phyloP scores from a whole-genome alignment of 1,140 invertebrate species.

The Melipona quadrifasciata region DNA sequence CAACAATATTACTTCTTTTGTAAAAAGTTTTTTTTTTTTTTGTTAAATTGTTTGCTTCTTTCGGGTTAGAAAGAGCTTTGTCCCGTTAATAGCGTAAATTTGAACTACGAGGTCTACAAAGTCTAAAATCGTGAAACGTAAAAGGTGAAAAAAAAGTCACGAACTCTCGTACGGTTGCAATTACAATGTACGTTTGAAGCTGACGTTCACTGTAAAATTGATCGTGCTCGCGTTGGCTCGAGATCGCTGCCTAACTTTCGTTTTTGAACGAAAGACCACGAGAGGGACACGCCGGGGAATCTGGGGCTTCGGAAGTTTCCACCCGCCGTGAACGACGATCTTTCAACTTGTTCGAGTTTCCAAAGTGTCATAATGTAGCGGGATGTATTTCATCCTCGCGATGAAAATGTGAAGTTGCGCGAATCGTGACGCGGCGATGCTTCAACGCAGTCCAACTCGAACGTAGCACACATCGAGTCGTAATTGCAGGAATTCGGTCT shows the following conservation, averaged over 20 bases:
- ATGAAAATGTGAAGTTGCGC: constrained; percentile 34
- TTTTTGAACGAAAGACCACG: no score
- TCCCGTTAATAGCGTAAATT: no score
- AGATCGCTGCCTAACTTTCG: neutral
- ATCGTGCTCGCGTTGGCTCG: neutral
- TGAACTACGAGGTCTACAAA: no score
- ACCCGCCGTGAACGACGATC: constrained; percentile 16
- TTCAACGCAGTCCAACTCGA: constrained; percentile 1
- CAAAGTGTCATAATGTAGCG: constrained; percentile 16
- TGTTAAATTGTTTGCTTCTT: no score
- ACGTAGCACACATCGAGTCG: neutral
- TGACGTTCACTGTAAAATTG: neutral
- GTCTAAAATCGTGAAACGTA: no score
- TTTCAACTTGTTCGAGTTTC: constrained; percentile 34
- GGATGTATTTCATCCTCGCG: constrained; percentile 35
- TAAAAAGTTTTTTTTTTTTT: no score
- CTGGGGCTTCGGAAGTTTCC: constrained; percentile 21
- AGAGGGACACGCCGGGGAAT: no score
- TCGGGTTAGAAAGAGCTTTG: no score
- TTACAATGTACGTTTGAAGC: neutral
- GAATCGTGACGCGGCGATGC: neutral
- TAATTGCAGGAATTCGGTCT: neutral
- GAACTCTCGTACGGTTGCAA: no score
- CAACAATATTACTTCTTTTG: no score
- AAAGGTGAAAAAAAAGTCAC: neutral